Evolutionary conservation across 2,797 vertebrate species (phyloP).

Genomic region (Pseudochaenichthys georgianus): DNA sequence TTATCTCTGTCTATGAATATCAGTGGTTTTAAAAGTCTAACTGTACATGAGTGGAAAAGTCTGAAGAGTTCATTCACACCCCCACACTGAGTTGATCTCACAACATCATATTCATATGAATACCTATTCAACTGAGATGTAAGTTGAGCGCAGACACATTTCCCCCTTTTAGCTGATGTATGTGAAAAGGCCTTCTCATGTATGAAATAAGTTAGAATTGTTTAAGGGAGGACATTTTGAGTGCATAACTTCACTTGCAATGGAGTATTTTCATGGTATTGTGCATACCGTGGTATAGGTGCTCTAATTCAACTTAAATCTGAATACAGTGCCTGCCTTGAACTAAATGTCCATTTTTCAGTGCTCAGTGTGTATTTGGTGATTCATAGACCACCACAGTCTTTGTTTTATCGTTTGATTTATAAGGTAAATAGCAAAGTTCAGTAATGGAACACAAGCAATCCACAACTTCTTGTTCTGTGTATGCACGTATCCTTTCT

Average conservation of each 20-base stretch:
- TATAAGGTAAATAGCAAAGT: conserved; percentile 15
- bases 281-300: too few relatives aligned
- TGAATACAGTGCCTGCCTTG: neutral
- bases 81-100: neutral
- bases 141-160: neutral
- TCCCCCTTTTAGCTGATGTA: neutral
- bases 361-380: neutral
- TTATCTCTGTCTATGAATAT: neutral
- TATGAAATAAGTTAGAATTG: neutral
- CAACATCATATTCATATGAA: neutral
- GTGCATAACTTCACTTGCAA: too few relatives aligned
- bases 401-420: conserved; percentile 9
- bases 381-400: neutral
- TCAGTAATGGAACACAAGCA: neutral
- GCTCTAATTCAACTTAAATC: neutral
- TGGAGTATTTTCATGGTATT: neutral
- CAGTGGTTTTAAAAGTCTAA: neutral
- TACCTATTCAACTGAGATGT: neutral
- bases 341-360: neutral
- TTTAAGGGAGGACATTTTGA: neutral
- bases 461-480: conserved; percentile 16
- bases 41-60: neutral
- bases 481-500: neutral
- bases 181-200: neutral
- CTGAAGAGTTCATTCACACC: too few relatives aligned